Evolutionary conservation across 2,888 invertebrate genomes (phyloP).

Genomic region (Junonia oenone): DNA sequence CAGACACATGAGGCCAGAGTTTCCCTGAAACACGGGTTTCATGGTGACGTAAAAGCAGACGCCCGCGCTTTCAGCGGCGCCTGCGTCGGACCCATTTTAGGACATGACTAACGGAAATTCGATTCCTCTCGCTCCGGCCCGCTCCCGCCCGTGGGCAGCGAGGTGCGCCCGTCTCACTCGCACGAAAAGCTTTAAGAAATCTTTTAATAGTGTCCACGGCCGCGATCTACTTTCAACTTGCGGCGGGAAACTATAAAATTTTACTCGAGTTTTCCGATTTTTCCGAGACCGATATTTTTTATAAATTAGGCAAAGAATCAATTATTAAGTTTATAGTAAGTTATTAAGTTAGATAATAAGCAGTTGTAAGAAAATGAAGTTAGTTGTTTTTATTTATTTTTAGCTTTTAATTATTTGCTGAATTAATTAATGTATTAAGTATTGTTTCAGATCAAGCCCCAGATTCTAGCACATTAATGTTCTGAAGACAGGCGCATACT

Average conservation of each 20-base stretch:
- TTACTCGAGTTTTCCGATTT: constrained; percentile 49
- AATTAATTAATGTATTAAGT: no score
- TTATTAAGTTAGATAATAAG: neutral
- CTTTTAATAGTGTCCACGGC: constrained; percentile 81
- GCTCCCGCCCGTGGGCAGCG: constrained; percentile 70
- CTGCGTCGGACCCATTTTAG: constrained; percentile 84
- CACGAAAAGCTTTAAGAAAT: constrained; percentile 78
- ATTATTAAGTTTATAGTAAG: neutral
- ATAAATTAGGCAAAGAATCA: neutral
- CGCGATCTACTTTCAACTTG: constrained; percentile 78
- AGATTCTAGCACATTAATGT: constrained; percentile 22
- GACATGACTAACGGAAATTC: constrained; percentile 85
- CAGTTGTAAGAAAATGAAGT: neutral
- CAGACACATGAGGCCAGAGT: constrained; percentile 47
- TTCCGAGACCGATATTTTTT: constrained; percentile 30
- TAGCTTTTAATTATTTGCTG: neutral
- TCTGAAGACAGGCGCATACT: constrained; percentile 32
- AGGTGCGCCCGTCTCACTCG: constrained; percentile 64
- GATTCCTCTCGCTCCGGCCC: constrained; percentile 76
- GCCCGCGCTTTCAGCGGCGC: constrained; percentile 80
- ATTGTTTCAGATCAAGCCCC: neutral
- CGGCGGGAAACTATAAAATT: constrained; percentile 70
- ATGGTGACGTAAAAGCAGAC: constrained; percentile 74
- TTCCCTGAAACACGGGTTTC: constrained; percentile 78
- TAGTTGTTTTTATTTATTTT: neutral